Evolutionary conservation across 2,113 vertebrate genomes (phyloP), one percentile per base, ranked within the genome.

Genomic region (Tupaia chinensis): DNA sequence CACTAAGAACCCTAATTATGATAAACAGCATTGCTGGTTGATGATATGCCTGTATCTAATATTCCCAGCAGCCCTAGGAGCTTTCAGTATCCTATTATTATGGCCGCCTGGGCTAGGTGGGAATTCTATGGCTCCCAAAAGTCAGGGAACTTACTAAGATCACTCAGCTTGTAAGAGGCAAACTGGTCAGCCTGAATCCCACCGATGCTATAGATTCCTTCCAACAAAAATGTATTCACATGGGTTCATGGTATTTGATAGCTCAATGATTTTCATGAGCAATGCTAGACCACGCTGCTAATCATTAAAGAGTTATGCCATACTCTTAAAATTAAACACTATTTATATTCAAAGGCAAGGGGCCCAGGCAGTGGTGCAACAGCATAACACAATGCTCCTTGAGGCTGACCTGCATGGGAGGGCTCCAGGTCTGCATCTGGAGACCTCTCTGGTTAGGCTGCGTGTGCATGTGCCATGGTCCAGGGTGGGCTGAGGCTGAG

Each of bases 11-110:
- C 29, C 11, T 25, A 14, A 17, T 44, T 56, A 8, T 15, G 9
- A 23, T 8, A 10, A 58, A n/a, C 74, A 29, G 3, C 3, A 5
- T 1, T 53, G 66, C 22, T 16, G 0, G 3, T 29, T 53, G 8
- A 22, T 60, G 74, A n/a, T 1, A 13, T 1, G 0, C 10, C 68
- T 69, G 60, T 25, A 32, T 68, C 9, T 15, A 17, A 6, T 32
- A 53, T 1, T 16, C 66, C 60, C 61, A 10, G 22, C 13, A 68
- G 3, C 27, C 32, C 60, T 11, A n/a, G 13, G 17, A 53, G 11
- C 9, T 68, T 44, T 44, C 44, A 44, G 44, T 44, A 44, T 44
- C 44, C 44, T 44, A 44, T 34, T 16, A 61, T 19, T 56, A 60
- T 13, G 13, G 16, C 6, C 3, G 22, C 61, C 16, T n/a, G 2